These are phyloP conservation scores for Oeneis ivallda DNA, from an alignment of 2,888 invertebrate genomes.

Conservation along the genomic window DNA sequence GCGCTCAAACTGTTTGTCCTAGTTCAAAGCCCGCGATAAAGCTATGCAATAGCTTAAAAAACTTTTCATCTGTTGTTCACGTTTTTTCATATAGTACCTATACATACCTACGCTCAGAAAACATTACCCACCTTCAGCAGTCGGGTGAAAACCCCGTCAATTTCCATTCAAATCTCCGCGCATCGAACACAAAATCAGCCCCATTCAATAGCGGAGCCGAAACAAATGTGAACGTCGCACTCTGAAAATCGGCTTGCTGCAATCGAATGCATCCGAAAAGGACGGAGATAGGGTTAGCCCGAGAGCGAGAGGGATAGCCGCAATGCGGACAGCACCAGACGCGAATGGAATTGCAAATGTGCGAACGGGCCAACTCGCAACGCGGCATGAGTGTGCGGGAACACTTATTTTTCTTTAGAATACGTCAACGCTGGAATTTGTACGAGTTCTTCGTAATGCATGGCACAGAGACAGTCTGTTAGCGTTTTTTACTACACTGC, in stretches of 20 bases:
- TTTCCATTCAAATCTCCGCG: slow-evolving; percentile 42
- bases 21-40: too few relatives aligned
- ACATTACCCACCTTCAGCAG: neutral
- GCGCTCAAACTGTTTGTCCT: too few relatives aligned
- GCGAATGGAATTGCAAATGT: slow-evolving; percentile 72
- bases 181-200: slow-evolving; percentile 63
- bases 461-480: neutral
- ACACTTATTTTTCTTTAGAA: slow-evolving; percentile 41
- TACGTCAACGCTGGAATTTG: slow-evolving; percentile 34
- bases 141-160: slow-evolving; percentile 22
- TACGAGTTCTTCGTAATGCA: neutral
- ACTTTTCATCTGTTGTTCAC: too few relatives aligned
- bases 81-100: too few relatives aligned
- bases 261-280: slow-evolving; percentile 59
- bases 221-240: slow-evolving; percentile 63
- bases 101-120: too few relatives aligned
- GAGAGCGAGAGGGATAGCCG: slow-evolving; percentile 52
- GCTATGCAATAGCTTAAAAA: too few relatives aligned
- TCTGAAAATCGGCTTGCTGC: slow-evolving; percentile 67
- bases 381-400: slow-evolving; percentile 33
- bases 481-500: too few relatives aligned
- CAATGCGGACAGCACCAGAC: slow-evolving; percentile 70
- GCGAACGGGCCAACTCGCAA: slow-evolving; percentile 41
- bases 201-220: slow-evolving; percentile 55
- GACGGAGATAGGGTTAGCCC: slow-evolving; percentile 36